Percentiles rank a stretch among this genome's conserved stretches.
Conservation (phyloP, 1,140 invertebrate genomes). For the Cotesia typhae region DNA sequence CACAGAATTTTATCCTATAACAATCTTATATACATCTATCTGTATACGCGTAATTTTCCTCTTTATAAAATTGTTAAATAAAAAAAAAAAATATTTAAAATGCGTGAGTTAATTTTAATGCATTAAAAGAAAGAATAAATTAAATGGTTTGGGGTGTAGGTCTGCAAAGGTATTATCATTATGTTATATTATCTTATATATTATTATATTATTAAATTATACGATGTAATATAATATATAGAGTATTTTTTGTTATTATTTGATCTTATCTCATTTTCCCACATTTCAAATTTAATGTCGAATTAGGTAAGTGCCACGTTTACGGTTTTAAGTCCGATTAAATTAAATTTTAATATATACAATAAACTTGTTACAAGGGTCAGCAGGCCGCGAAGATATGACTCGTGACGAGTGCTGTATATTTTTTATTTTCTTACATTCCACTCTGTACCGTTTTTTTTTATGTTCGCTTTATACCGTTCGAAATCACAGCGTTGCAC, state of each 20-base stretch:
- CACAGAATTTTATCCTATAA: too few relatives aligned
- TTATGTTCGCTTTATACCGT: slow-evolving; percentile 1
- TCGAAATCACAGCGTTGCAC: neutral
- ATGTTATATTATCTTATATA: neutral
- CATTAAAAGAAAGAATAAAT: neutral
- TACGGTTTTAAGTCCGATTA: slow-evolving; percentile 37
- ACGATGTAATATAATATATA: slow-evolving; percentile 7
- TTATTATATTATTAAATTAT: too few relatives aligned
- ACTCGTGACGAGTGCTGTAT: neutral
- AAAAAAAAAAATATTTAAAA: neutral
- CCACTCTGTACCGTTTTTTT: slow-evolving; percentile 13
- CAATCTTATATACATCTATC: neutral
- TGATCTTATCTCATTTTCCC: neutral
- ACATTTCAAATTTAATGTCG: neutral
- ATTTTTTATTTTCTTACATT: neutral
- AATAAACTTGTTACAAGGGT: slow-evolving; percentile 40
- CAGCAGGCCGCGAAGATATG: slow-evolving; percentile 16
- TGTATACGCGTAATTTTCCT: neutral
- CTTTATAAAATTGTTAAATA: slow-evolving; percentile 9
- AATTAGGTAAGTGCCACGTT: slow-evolving; percentile 37
- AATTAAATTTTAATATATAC: slow-evolving; percentile 41
- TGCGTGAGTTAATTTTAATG: neutral
- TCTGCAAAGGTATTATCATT: neutral
- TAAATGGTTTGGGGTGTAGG: slow-evolving; percentile 3
- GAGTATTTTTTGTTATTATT: slow-evolving; percentile 24